These are phyloP conservation scores for Metaphire vulgaris DNA, from an alignment of 1,140 invertebrate species.

Conservation along the genomic window DNA sequence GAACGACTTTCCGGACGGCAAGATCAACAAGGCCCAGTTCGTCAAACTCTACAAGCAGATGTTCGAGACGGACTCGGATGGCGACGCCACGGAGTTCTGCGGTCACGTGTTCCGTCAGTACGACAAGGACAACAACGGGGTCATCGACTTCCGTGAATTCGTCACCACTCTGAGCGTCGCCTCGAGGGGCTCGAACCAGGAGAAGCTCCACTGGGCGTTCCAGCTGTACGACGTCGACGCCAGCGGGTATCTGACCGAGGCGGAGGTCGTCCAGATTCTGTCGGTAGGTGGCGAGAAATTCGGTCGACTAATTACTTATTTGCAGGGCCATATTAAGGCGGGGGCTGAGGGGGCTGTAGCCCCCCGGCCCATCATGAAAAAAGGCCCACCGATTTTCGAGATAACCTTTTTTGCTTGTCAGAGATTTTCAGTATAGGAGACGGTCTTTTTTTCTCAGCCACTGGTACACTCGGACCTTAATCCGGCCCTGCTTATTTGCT, in stretches of 20 bases:
- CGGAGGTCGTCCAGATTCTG: slow-evolving; percentile 40
- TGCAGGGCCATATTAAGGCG: too few relatives aligned
- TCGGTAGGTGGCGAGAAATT: slow-evolving; percentile 27
- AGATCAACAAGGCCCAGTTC: slow-evolving; percentile 16
- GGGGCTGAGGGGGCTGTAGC: neutral
- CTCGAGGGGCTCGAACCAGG: slow-evolving; percentile 55
- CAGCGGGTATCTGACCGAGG: slow-evolving; percentile 71
- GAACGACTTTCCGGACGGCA: slow-evolving; percentile 19
- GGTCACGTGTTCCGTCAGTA: slow-evolving; percentile 98
- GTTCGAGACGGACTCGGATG: slow-evolving; percentile 53
- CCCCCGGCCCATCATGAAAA: too few relatives aligned
- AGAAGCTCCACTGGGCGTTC: slow-evolving; percentile 86
- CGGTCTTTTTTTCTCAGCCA: too few relatives aligned
- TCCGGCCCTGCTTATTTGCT: too few relatives aligned
- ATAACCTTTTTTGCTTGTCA: neutral
- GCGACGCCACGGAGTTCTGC: slow-evolving; percentile 96
- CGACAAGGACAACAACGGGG: slow-evolving; percentile 92
- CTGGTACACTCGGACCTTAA: too few relatives aligned
- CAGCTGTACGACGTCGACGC: slow-evolving; percentile 82
- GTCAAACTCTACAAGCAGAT: slow-evolving; percentile 19
- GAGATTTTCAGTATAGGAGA: neutral
- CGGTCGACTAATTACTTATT: too few relatives aligned
- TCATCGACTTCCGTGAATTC: slow-evolving; percentile 96
- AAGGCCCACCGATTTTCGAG: neutral
- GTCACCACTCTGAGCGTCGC: slow-evolving; percentile 90